Evolutionary conservation across 2,888 invertebrate species (phyloP), one percentile per base, ranked within the genome.

Genomic region (Alloplasta piceator): DNA sequence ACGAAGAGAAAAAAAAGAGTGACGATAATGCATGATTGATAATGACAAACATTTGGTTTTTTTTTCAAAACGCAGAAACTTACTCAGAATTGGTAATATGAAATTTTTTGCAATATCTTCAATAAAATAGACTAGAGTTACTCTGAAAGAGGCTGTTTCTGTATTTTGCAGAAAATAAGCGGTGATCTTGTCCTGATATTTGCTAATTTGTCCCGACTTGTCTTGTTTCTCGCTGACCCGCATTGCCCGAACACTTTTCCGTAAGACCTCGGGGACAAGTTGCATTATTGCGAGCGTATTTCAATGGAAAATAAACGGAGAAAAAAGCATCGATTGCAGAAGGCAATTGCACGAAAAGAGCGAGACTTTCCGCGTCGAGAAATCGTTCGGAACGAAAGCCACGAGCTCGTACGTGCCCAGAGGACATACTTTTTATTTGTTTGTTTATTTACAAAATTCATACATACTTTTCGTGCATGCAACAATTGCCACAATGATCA

Each of bases 331-430:
- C 10, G 68, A 78, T 82, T 82, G 78, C 80, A 70, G 78, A 82
- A 70, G 36, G 14, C 52, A 73, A 79, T 48, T 74, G 61, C 77
- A 72, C 68, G 46, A 60, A 79, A 70, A 41, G 60, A 55, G 46
- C 48, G 46, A 36, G 39, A 73, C 80, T 78, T 70, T 58, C 72
- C 64, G 81, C 41, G 48, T 60, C 83, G 86, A 82, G 86, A 88
- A 86, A 85, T 85, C 86, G 76, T 83, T 82, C 81, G 86, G 83
- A 83, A 86, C 83, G 14, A 16, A 52, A 86, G 82, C 74, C 74
- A 70, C 60, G 67, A 56, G 58, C 52, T 10, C 43, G 6, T 43
- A 43, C 10, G 43, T 43, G 43, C 43, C 43, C 1, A 43, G 43
- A 9, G 52, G 6, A 39, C 14, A 50, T 68, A 60, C 39, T 66